These are phyloP conservation scores for Probaryconus sp. DNA, from an alignment of 1,140 invertebrate genomes.

Conservation along the genomic window DNA sequence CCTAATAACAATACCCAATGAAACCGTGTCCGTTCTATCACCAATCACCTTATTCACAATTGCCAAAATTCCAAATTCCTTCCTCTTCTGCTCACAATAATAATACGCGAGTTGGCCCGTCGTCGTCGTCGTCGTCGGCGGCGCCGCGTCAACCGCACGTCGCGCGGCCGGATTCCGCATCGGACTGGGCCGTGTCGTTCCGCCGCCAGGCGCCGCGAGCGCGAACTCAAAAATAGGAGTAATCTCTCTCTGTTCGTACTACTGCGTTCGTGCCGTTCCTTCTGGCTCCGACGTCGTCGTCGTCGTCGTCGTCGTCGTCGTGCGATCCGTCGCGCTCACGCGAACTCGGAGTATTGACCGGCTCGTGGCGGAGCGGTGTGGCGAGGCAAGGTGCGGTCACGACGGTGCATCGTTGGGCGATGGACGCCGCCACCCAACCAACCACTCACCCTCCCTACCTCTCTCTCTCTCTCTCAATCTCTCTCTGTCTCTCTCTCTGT, in stretches of 20 bases:
- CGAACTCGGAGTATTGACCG: conserved; percentile 60
- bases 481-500: too few relatives aligned
- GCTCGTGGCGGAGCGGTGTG: conserved; percentile 52
- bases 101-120: too few relatives aligned
- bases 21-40: too few relatives aligned
- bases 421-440: conserved; percentile 58
- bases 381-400: conserved; percentile 55
- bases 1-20: too few relatives aligned
- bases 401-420: conserved; percentile 13
- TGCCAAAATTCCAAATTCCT: too few relatives aligned
- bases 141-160: conserved; percentile 34
- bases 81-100: too few relatives aligned
- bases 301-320: background rate
- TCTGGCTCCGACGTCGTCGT: conserved; percentile 11
- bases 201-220: conserved; percentile 9
- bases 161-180: conserved; percentile 38
- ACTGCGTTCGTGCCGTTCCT: background rate
- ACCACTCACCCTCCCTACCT: too few relatives aligned
- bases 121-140: conserved; percentile 14
- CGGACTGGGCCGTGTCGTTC: conserved; percentile 37
- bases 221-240: background rate
- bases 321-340: conserved; percentile 46
- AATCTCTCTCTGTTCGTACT: background rate
- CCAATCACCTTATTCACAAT: too few relatives aligned
- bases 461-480: too few relatives aligned